Base-by-base conservation (phyloP, 2,113 vertebrate species). In the Trichechus manatus region DNA sequence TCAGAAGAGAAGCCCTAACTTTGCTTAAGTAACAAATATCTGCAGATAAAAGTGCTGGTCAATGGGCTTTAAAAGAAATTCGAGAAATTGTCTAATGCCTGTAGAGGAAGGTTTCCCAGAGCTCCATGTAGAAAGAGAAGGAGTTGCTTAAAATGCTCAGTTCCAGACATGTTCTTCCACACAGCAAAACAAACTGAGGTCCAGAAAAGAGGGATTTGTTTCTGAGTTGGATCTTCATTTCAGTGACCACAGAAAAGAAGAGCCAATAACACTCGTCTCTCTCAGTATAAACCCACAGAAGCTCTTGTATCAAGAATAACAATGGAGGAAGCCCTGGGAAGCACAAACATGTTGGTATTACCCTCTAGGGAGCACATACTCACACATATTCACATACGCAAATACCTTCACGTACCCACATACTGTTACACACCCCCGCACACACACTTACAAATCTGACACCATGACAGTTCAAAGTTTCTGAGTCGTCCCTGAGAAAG, bases 21-120 rank as follows among this genome's bases (percentile, higher is more conserved):
- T 93, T 87, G 44, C 29, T 29, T 63, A 93, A 53, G 44, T 74
- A 91, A 81, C 66, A 91, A 93, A 72, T 74, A 68, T 36, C 61
- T 2, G 1, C 39, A 20, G 8, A 31, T 4, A 44, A 68, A 75
- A 63, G 25, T 59, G 17, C 31, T 64, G 9, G 7, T 6, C 23
- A 23, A 10, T 93, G 36, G 22, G 31, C 29, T 75, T 63, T 86
- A 56, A 75, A 89, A 74, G 39, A 64, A 85, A 87, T 8, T 33
- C 66, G 61, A 59, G 50, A 91, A 59, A 68, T 36, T 39, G 75
- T 1, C 10, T 33, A 59, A 36, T 61, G 23, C 23, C 47, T 31
- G 4, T 6, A 77, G 75, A 66, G 7, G 50, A 79, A 56, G 23
- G 0, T 64, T 59, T 56, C 25, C 56, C 31, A 27, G 50, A 42